Percentiles rank a stretch among this genome's conserved stretches.
Evolutionary conservation across 2,113 vertebrate genomes (phyloP).

Genomic region (Mustela nigripes): DNA sequence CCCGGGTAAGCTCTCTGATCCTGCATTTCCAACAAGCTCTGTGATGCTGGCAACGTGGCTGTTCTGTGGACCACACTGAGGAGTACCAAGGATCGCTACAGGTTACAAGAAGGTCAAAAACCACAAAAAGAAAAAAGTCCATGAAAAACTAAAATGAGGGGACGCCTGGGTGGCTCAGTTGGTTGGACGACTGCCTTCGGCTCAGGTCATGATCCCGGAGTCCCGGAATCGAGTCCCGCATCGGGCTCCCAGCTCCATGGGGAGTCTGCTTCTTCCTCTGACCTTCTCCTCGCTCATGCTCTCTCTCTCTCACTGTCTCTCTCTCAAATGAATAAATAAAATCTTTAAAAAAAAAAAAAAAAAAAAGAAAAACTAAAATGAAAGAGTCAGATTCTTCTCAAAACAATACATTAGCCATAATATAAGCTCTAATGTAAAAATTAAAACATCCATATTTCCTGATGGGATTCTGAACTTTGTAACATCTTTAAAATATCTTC

Average conservation of each 20-base stretch:
- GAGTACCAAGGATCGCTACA: background rate
- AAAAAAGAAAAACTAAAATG: background rate
- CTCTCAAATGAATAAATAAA: too few relatives aligned
- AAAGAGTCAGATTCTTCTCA: constrained; percentile 26
- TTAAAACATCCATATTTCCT: constrained; percentile 2
- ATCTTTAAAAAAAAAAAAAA: too few relatives aligned
- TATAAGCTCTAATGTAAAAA: background rate
- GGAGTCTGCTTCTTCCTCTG: too few relatives aligned
- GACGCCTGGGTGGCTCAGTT: too few relatives aligned
- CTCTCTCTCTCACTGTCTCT: too few relatives aligned
- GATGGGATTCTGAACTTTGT: background rate
- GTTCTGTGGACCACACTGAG: background rate
- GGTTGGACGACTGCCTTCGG: too few relatives aligned
- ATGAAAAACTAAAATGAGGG: background rate
- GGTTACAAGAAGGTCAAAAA: background rate
- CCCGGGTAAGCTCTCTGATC: background rate
- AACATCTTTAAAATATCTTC: constrained; percentile 41
- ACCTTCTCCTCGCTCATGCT: too few relatives aligned
- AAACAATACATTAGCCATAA: background rate
- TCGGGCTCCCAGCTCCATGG: too few relatives aligned
- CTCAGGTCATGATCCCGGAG: too few relatives aligned
- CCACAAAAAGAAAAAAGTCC: background rate
- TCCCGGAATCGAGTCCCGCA: too few relatives aligned
- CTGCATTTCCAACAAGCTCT: background rate
- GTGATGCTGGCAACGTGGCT: background rate